Conservation (phyloP, 2,113 vertebrate species). For the Pterocles burchelli region DNA sequence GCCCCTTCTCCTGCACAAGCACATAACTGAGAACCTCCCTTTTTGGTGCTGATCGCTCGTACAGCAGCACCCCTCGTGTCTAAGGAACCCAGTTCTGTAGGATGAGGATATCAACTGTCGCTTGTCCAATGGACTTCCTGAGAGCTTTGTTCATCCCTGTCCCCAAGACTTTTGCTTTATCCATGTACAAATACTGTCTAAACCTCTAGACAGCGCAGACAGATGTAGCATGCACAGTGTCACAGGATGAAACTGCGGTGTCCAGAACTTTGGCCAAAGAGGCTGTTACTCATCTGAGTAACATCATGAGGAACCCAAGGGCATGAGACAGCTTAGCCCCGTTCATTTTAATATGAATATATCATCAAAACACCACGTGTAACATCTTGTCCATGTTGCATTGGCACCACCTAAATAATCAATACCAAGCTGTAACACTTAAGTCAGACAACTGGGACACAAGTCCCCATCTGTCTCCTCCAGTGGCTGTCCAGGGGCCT, state of each 20-base stretch:
- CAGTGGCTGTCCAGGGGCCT: not conserved
- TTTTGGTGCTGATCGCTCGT: not conserved
- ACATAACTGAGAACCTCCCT: rapidly evolving
- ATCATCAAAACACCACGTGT: not conserved
- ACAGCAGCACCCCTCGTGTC: not conserved
- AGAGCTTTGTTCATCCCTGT: not conserved
- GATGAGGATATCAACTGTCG: not conserved
- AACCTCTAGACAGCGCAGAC: not conserved
- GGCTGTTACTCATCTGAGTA: not conserved
- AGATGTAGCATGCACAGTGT: not conserved
- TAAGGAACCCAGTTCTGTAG: not conserved
- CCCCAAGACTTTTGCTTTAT: not conserved
- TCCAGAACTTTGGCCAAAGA: not conserved
- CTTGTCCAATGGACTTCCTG: not conserved
- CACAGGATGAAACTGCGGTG: not conserved
- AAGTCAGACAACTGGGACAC: not conserved
- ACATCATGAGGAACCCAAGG: not conserved
- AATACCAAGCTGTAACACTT: not conserved
- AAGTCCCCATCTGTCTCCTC: not conserved
- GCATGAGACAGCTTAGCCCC: not conserved
- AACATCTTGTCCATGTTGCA: not conserved
- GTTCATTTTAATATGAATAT: not conserved
- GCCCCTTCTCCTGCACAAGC: not conserved
- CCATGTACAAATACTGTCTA: not conserved
- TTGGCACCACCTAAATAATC: not conserved